phyloP scores from a whole-genome alignment of 2,113 vertebrate species.

The Electrona antarctica region DNA sequence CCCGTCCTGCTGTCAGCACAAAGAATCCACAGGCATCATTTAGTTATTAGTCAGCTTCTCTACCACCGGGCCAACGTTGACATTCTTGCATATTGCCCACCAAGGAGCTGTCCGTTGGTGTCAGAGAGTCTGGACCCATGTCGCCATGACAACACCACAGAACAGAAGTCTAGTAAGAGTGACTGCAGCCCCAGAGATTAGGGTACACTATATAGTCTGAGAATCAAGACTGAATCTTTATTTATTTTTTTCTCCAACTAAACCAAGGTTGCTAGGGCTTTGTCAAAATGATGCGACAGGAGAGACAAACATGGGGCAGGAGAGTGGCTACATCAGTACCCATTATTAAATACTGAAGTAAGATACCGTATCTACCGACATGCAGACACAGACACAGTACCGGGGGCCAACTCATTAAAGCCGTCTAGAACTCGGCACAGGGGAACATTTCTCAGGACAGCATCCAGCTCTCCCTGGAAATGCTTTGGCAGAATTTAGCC shows the following conservation, averaged over 20 bases:
- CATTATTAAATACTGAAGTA: neutral
- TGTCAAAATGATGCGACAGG: too few species aligned
- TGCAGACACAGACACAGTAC: constrained; percentile 23
- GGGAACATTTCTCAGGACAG: constrained; percentile 36
- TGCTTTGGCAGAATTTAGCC: neutral
- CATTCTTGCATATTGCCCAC: constrained; percentile 34
- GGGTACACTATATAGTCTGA: neutral
- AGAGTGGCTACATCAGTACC: too few species aligned
- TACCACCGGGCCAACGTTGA: neutral
- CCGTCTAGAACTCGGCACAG: constrained; percentile 25
- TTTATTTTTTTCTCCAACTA: too few species aligned
- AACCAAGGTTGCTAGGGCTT: too few species aligned
- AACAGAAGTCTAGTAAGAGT: constrained; percentile 42
- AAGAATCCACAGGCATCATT: too few species aligned
- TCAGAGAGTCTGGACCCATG: constrained; percentile 42
- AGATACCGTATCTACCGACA: neutral
- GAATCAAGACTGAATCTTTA: too few species aligned
- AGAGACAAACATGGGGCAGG: too few species aligned
- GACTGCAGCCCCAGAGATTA: constrained; percentile 36
- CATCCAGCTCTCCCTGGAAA: constrained; percentile 34
- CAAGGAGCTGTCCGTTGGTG: constrained; percentile 57
- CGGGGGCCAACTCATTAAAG: constrained; percentile 35
- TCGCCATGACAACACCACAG: constrained; percentile 61
- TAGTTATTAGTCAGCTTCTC: too few species aligned
- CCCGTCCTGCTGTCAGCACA: too few species aligned